Base-by-base conservation (phyloP, 2,113 vertebrate species). In the Lamprologus tigripictilis region DNA sequence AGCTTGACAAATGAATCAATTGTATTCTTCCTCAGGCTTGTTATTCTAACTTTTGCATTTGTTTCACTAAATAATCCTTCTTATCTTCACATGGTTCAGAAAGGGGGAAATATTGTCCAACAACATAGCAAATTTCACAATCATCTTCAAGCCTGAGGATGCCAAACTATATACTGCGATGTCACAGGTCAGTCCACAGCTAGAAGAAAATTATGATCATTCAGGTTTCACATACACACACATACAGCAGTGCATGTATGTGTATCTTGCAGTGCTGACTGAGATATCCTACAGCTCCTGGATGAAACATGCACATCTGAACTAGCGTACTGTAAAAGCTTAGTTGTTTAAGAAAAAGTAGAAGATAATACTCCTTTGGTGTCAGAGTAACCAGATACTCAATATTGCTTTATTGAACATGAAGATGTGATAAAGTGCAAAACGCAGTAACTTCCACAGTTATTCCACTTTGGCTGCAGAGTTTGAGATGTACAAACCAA, bases 41-140 rank as follows among this genome's bases (percentile, higher is more conserved):
- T 40, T 40, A 79, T n/a, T 51, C 28, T 33, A 76, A 31, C 79
- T 42, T 85, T 51, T 80, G 26, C 4, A 17, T 37, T 21, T 23
- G 7, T 54, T 54, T 79, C 5, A 37, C 2, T 80, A 23, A 51
- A 45, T 73, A 5, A 16, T 55, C 7, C n/a, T 31, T 83, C 7
- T 79, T 94, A 88, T 91, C 86, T 95, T 83, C 28, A 51, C 71
- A 17, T 87, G 87, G 47, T 45, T 53, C 88, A 97, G 97, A 96
- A 96, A 98, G 86, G 97, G 97, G 3, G 97, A 99, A 13, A 89
- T 98, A 66, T 97, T 96, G 96, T 97, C 97, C 6, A 97, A 96
- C 40, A 94, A 92, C 23, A 97, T 97, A 1, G 88, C 80, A 40
- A 90, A 97, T 91, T 95, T 98, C 54, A 92, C 4, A 4, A 93